phyloP scores from a whole-genome alignment of 1,140 invertebrate genomes.

The Tetraneura akinire region DNA sequence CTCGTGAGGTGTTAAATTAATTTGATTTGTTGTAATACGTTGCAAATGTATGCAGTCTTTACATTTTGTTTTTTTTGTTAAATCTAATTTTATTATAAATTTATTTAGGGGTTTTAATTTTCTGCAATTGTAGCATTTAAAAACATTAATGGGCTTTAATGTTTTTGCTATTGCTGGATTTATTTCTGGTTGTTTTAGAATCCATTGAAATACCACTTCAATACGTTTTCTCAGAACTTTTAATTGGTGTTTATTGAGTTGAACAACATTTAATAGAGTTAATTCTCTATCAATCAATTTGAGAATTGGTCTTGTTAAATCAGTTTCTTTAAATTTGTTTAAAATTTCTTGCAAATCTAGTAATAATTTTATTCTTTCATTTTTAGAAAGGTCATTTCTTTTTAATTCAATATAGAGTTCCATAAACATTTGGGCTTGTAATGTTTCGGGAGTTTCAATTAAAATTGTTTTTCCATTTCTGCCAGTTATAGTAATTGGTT shows the following conservation, averaged over 20 bases:
- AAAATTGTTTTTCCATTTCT: slow-evolving; percentile 63
- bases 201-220: slow-evolving; percentile 52
- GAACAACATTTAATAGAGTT: slow-evolving; percentile 62
- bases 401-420: slow-evolving; percentile 64
- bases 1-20: slow-evolving; percentile 53
- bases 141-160: slow-evolving; percentile 3
- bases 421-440: slow-evolving; percentile 66
- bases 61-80: slow-evolving; percentile 50
- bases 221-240: slow-evolving; percentile 66
- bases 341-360: slow-evolving; percentile 64
- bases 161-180: slow-evolving; percentile 50
- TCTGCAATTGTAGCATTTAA: slow-evolving; percentile 52
- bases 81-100: slow-evolving; percentile 48
- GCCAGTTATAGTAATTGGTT: slow-evolving; percentile 66
- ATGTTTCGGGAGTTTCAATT: slow-evolving; percentile 69
- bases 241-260: slow-evolving; percentile 60
- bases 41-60: slow-evolving; percentile 52
- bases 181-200: slow-evolving; percentile 53
- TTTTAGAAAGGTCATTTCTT: slow-evolving; percentile 60
- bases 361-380: slow-evolving; percentile 65
- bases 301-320: slow-evolving; percentile 62
- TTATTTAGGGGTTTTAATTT: slow-evolving; percentile 49
- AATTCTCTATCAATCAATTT: slow-evolving; percentile 67
- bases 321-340: slow-evolving; percentile 61
- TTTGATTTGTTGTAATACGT: slow-evolving; percentile 52